Conservation (phyloP, 2,888 invertebrate genomes). For the Sarcophaga carnaria region DNA sequence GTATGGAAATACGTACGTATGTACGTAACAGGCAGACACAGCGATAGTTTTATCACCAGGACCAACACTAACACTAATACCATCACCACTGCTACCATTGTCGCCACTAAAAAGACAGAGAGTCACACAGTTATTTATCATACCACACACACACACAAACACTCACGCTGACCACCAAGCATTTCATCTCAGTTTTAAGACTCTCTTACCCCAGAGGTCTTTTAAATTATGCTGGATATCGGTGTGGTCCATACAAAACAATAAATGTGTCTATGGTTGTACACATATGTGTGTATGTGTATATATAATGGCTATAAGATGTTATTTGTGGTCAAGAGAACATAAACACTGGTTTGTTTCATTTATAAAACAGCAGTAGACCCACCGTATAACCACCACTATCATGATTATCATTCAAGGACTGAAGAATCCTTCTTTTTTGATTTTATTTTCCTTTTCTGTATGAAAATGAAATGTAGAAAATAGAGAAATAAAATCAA, state of each 20-base stretch:
- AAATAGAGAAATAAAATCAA: too few species aligned
- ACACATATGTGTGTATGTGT: background rate
- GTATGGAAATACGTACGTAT: background rate
- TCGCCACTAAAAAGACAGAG: background rate
- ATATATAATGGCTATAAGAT: slow-evolving; percentile 44
- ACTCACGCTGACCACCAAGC: background rate
- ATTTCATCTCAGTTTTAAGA: background rate
- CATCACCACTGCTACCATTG: background rate
- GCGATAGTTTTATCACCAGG: background rate
- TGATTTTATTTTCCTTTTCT: slow-evolving; percentile 2
- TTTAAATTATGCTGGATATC: too few species aligned
- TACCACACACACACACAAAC: background rate
- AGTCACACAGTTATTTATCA: background rate
- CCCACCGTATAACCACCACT: slow-evolving; percentile 14
- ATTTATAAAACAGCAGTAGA: slow-evolving; percentile 42
- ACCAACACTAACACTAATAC: background rate
- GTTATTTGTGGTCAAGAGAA: slow-evolving; percentile 60
- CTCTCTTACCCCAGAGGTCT: background rate
- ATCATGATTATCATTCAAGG: slow-evolving; percentile 3
- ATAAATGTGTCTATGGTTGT: too few species aligned
- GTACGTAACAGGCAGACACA: background rate
- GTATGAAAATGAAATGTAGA: slow-evolving; percentile 40
- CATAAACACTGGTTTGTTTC: slow-evolving; percentile 53
- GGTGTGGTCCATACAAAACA: too few species aligned
- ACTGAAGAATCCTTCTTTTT: background rate